Evolutionary conservation across 1,140 invertebrate species (phyloP), one percentile per base, ranked within the genome.

Genomic region (Trypoxylus dichotomus): DNA sequence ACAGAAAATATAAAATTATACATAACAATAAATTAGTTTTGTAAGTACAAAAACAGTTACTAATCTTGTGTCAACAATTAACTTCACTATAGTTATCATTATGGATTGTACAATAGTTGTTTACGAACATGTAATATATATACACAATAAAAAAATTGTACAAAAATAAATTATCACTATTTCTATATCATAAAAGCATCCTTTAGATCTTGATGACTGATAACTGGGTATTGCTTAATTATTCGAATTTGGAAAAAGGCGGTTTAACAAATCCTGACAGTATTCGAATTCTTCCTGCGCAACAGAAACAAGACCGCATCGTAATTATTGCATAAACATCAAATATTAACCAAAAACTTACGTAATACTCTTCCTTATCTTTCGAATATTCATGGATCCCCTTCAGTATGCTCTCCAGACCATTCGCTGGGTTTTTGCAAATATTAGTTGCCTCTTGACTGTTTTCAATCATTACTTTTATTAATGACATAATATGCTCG

Each of bases 401-500:
- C 63, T 79, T 77, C 21, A 84, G 76, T 21, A 80, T 80, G 60
- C 81, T 79, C 27, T 82, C 78, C 0, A 84, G 78, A 58, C 83
- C 81, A 27, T 83, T 75, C 71, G 77, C 74, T 3, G 81, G 80
- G 76, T 84, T 81, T 29, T 73, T 78, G 68, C 81, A 83, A 58
- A 84, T 81, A 32, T 76, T 71, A 13, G 82, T 25, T 10, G 81
- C 84, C 11, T 74, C 72, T 3, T 71, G 32, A 79, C 84, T 84
- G 47, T 84, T 81, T 79, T 82, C 81, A n/a, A 83, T 77, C 29
- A 85, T 19, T 13, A 78, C 63, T 3, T 79, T 60, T 27, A 86
- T 72, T 3, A 85, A 76, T 43, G 79, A 77, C 47, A 86, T 76
- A 11, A 85, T 77, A 80, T 84, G 82, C 79, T 86, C 85, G 73